Conservation (phyloP, 2,797 vertebrate species). For the Diplodus puntazzo region DNA sequence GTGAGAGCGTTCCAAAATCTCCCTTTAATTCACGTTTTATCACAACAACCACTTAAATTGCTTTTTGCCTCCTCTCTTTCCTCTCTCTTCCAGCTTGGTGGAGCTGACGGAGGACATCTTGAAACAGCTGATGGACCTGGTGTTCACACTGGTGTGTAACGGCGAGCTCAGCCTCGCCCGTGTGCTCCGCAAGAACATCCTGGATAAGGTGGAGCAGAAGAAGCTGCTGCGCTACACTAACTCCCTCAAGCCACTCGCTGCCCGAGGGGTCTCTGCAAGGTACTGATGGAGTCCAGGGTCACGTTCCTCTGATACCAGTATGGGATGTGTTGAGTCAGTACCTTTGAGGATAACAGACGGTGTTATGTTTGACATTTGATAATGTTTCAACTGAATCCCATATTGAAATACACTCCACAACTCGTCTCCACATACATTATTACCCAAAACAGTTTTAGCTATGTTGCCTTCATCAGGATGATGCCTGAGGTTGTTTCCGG, state of each 20-base stretch:
- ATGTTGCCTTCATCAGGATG: background rate
- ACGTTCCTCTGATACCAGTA: background rate
- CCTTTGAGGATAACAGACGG: background rate
- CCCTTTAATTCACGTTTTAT: background rate
- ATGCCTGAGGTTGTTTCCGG: background rate
- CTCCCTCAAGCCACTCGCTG: conserved; percentile 93
- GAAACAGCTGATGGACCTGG: conserved; percentile 97
- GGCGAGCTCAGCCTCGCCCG: conserved; percentile 97
- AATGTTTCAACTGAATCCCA: background rate
- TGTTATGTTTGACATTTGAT: background rate
- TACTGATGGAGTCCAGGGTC: conserved; percentile 64
- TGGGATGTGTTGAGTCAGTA: background rate
- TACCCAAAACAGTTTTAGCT: background rate
- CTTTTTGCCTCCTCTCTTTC: background rate
- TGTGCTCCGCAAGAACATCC: conserved; percentile 96
- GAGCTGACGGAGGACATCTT: conserved; percentile 98
- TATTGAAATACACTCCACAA: background rate
- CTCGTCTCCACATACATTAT: background rate
- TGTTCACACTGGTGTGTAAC: conserved; percentile 94
- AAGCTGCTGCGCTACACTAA: conserved; percentile 92
- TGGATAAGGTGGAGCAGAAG: conserved; percentile 98
- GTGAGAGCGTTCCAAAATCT: conserved; percentile 2
- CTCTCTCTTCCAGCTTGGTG: conserved; percentile 86
- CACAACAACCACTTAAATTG: background rate
- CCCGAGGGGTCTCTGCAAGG: conserved; percentile 96